Conservation (phyloP, 2,113 vertebrate genomes). For the Hippocampus barbouri region DNA sequence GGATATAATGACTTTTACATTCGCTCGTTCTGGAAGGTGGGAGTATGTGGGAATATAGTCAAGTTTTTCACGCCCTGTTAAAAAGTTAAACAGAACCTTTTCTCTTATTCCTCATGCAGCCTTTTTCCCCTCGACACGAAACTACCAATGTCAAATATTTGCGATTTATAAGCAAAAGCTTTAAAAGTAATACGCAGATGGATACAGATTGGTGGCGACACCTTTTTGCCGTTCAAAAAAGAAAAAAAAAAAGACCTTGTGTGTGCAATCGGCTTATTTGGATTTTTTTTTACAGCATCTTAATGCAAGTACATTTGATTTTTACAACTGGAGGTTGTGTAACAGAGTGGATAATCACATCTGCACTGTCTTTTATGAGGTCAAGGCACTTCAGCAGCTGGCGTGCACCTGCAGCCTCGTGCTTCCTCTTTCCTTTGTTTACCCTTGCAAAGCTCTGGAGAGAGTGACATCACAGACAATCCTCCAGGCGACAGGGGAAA, state of each 20-base stretch:
- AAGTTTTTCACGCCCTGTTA: conserved; percentile 50
- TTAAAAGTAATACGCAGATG: conserved; percentile 18
- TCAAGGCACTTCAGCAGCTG: conserved; percentile 56
- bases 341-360: conserved; percentile 14
- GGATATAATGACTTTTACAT: conserved; percentile 71
- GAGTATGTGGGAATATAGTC: conserved; percentile 50
- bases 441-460: conserved; percentile 56
- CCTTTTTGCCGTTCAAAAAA: background rate
- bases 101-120: conserved; percentile 49
- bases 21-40: conserved; percentile 55
- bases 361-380: conserved; percentile 38
- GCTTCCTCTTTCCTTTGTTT: conserved; percentile 66
- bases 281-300: conserved; percentile 12
- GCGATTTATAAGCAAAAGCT: conserved; percentile 27
- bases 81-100: conserved; percentile 60
- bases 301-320: conserved; percentile 17
- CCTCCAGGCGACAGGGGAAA: conserved; percentile 42
- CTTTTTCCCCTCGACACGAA: conserved; percentile 17
- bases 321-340: conserved; percentile 17
- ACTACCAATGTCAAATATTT: conserved; percentile 35
- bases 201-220: conserved; percentile 4
- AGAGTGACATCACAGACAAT: conserved; percentile 61
- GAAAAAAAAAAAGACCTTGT: background rate
- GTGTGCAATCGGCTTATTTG: conserved; percentile 1
- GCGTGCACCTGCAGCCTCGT: conserved; percentile 62